Percentiles rank a stretch among this genome's conserved stretches.
Evolutionary conservation across 1,140 invertebrate genomes (phyloP).

Genomic region (Bombus consobrinus): DNA sequence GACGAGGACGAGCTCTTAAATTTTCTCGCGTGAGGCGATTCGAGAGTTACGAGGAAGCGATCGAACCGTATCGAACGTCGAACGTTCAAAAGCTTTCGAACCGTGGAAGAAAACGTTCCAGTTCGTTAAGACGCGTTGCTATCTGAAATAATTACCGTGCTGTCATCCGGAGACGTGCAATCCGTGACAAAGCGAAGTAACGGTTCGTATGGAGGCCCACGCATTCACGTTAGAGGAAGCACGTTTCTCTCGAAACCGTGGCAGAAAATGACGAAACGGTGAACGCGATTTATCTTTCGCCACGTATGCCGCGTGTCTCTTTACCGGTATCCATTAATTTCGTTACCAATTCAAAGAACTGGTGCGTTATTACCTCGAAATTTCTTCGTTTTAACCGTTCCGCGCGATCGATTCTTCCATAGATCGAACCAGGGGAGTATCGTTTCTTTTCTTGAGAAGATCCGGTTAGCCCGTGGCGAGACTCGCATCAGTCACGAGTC

Average conservation of each 20-base stretch:
- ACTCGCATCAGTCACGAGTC: conserved; percentile 3
- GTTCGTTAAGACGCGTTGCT: conserved; percentile 16
- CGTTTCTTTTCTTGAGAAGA: not conserved
- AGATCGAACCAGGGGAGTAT: not conserved
- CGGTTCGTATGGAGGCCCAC: conserved; percentile 22
- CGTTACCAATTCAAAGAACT: not conserved
- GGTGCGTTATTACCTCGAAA: not conserved
- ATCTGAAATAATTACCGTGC: conserved; percentile 36
- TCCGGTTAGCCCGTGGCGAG: conserved; percentile 19
- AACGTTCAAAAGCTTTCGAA: not conserved
- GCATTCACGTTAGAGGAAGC: not conserved
- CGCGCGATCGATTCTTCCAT: not conserved
- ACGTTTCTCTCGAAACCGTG: not conserved
- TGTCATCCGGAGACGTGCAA: conserved; percentile 4
- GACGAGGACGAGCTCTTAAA: conserved; percentile 16
- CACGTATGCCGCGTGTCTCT: conserved; percentile 1
- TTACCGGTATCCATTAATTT: conserved; percentile 22
- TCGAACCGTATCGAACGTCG: conserved; percentile 21
- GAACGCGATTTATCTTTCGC: conserved; percentile 27
- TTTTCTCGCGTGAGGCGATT: conserved; percentile 12
- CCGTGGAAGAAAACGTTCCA: conserved; percentile 21
- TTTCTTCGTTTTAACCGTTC: not conserved
- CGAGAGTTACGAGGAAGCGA: conserved; percentile 8
- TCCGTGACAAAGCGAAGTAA: conserved; percentile 39
- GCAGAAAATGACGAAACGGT: conserved; percentile 33